Evolutionary conservation across 2,888 invertebrate species (phyloP).

Genomic region (Eucera pruinosa): DNA sequence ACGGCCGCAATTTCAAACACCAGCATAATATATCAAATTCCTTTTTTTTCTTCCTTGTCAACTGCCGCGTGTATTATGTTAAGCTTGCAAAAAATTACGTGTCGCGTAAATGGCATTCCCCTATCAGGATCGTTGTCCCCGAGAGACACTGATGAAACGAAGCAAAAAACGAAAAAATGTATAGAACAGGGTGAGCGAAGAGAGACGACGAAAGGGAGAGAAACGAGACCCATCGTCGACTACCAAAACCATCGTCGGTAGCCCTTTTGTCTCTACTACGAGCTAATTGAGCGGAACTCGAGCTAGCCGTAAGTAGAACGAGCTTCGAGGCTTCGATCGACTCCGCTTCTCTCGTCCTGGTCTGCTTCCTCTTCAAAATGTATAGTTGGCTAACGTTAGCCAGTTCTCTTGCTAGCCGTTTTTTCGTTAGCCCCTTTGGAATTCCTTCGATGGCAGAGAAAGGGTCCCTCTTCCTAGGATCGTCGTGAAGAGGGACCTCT

Average conservation of each 20-base stretch:
- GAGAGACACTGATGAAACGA: conserved; percentile 3
- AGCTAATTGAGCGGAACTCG: conserved; percentile 69
- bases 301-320: conserved; percentile 59
- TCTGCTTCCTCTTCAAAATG: conserved; percentile 35
- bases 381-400: conserved; percentile 37
- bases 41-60: neutral
- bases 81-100: conserved; percentile 12
- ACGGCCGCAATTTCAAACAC: neutral
- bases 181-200: neutral
- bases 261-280: conserved; percentile 68
- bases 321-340: conserved; percentile 34
- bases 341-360: conserved; percentile 14
- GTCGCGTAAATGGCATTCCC: conserved; percentile 35
- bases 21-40: conserved; percentile 31
- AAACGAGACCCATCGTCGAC: conserved; percentile 38
- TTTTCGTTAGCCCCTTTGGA: conserved; percentile 63
- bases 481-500: conserved; percentile 13
- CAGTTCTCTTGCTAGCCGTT: conserved; percentile 11
- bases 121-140: conserved; percentile 31
- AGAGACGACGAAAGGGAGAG: neutral
- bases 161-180: conserved; percentile 16
- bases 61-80: neutral
- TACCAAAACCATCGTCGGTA: conserved; percentile 69
- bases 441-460: conserved; percentile 55
- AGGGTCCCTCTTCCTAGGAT: conserved; percentile 37